phyloP scores from a whole-genome alignment of 2,113 vertebrate species.

The Labeo catla region DNA sequence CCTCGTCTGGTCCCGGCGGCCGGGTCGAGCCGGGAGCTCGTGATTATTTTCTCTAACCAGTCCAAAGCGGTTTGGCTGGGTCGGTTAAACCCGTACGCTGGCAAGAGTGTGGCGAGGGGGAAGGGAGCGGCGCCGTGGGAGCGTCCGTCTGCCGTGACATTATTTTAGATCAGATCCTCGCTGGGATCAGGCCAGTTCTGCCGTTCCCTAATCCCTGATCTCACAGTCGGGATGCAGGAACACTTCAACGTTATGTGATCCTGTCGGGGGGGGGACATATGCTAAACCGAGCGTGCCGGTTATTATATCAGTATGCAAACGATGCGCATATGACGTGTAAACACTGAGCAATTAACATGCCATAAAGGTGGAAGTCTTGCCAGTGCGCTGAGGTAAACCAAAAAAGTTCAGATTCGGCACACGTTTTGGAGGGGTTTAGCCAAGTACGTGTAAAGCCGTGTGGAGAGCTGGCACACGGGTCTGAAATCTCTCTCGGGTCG shows the following conservation, averaged over 20 bases:
- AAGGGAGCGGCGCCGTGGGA: not conserved
- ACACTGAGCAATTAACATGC: not conserved
- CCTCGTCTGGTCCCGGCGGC: slow-evolving; percentile 38
- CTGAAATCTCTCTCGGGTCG: slow-evolving; percentile 28
- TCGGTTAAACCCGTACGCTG: not conserved
- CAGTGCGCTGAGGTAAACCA: slow-evolving; percentile 14
- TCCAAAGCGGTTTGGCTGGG: slow-evolving; percentile 53
- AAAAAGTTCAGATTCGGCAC: slow-evolving; percentile 14
- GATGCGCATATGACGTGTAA: not conserved
- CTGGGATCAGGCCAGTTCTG: slow-evolving; percentile 8
- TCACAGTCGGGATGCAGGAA: slow-evolving; percentile 22
- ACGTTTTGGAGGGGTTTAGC: slow-evolving; percentile 30
- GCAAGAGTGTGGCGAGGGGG: slow-evolving; percentile 8
- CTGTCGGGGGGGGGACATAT: slow-evolving; percentile 13
- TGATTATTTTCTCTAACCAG: slow-evolving; percentile 57
- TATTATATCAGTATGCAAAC: slow-evolving; percentile 16
- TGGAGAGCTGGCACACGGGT: slow-evolving; percentile 31
- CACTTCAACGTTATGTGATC: not conserved
- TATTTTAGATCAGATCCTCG: slow-evolving; percentile 47
- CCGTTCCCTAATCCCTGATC: slow-evolving; percentile 37
- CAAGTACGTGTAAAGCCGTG: slow-evolving; percentile 29
- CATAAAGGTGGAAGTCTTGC: not conserved
- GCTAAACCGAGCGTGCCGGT: not conserved
- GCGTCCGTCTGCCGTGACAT: slow-evolving; percentile 31
- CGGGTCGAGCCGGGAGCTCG: slow-evolving; percentile 40